Percentiles rank a stretch among this genome's conserved stretches.
Evolutionary conservation across 2,113 vertebrate species (phyloP).

Genomic region (Callopanchax toddi): DNA sequence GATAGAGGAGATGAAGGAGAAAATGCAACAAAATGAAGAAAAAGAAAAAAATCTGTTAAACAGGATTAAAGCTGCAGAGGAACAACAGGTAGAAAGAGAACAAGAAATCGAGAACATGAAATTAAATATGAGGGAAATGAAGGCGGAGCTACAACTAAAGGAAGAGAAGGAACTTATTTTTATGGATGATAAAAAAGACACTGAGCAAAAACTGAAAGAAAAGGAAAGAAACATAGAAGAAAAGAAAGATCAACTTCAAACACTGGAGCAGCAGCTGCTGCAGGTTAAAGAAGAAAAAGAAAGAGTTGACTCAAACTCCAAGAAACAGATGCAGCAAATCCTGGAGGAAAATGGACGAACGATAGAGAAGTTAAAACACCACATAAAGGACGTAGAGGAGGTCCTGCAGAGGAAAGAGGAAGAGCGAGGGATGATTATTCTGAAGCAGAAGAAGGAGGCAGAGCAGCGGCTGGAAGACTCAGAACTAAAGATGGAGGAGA

Average conservation of each 20-base stretch:
- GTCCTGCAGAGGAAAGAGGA: slow-evolving; percentile 52
- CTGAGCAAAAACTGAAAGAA: slow-evolving; percentile 29
- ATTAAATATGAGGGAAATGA: slow-evolving; percentile 10
- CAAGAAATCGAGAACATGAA: slow-evolving; percentile 3
- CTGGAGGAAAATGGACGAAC: slow-evolving; percentile 33
- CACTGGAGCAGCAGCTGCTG: slow-evolving; percentile 13
- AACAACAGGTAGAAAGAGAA: slow-evolving; percentile 21
- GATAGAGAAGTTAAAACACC: slow-evolving; percentile 37
- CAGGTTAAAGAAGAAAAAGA: slow-evolving; percentile 11
- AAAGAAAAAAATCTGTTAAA: neutral
- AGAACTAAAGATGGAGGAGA: slow-evolving; percentile 52
- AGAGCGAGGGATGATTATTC: slow-evolving; percentile 41
- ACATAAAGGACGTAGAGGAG: slow-evolving; percentile 34
- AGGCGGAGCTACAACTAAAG: slow-evolving; percentile 24
- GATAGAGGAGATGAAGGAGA: neutral
- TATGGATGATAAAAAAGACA: neutral
- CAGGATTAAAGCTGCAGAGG: neutral
- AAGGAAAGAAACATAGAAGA: slow-evolving; percentile 23
- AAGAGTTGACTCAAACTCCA: slow-evolving; percentile 4
- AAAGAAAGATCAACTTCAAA: slow-evolving; percentile 10
- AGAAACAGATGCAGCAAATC: slow-evolving; percentile 44
- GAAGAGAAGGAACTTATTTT: slow-evolving; percentile 10
- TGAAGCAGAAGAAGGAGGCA: slow-evolving; percentile 58
- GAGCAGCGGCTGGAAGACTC: slow-evolving; percentile 45
- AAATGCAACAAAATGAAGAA: neutral